Percentiles rank a stretch among this genome's conserved stretches.
Conservation (phyloP, 2,797 vertebrate genomes). For the Liparis tanakae region DNA sequence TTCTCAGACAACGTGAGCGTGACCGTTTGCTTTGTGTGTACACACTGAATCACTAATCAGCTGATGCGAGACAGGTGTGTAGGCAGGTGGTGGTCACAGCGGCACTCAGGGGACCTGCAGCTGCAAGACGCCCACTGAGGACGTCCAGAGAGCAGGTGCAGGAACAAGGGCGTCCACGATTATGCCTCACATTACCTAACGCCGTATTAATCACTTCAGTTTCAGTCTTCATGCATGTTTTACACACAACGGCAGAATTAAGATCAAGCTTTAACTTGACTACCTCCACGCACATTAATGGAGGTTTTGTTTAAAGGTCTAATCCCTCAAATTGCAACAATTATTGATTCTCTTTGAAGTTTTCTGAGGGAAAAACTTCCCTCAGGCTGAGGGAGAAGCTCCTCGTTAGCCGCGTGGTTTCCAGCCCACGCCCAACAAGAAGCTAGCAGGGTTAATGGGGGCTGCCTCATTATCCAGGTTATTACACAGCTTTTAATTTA, state of each 20-base stretch:
- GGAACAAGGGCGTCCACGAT: constrained; percentile 1
- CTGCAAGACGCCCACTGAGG: not conserved
- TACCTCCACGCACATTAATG: not conserved
- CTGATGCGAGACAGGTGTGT: not conserved
- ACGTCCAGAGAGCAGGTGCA: not conserved
- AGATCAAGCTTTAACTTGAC: constrained; percentile 13
- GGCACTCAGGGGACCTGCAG: not conserved
- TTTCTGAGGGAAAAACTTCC: constrained; percentile 6
- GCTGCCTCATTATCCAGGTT: constrained; percentile 33
- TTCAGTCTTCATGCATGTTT: not conserved
- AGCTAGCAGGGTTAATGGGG: constrained; percentile 17
- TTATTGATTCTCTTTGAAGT: constrained; percentile 29
- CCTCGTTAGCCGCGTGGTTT: constrained; percentile 35
- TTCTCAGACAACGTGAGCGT: not conserved
- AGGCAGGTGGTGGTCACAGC: not conserved
- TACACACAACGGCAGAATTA: not conserved
- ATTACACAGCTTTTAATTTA: constrained; percentile 23
- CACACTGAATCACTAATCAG: not conserved
- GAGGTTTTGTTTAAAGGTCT: constrained; percentile 10
- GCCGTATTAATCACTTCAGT: not conserved
- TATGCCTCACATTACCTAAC: not conserved
- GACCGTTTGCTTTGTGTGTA: not conserved
- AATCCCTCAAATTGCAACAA: constrained; percentile 28
- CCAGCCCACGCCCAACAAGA: constrained; percentile 10
- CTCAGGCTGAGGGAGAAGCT: constrained; percentile 5